Base-by-base conservation (phyloP, 2,113 vertebrate genomes). In the Rhea pennata region DNA sequence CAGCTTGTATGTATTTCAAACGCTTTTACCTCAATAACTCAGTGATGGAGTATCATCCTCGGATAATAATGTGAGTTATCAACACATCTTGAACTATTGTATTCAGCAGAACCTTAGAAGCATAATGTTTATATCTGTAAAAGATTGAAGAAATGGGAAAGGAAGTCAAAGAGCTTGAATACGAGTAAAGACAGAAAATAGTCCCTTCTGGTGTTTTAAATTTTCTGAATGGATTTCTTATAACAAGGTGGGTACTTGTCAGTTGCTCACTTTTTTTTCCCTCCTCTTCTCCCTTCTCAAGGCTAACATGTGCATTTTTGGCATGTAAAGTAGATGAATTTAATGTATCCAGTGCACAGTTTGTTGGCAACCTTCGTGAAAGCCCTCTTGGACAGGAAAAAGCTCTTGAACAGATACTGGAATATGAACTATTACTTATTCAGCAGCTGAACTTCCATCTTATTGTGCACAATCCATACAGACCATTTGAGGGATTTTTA, bases 311-410 rank as follows among this genome's bases (percentile, higher is more conserved):
- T 96, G 98, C 98, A 0, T 99, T 99, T 97, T 97, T 99, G 91
- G 98, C 99, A 50, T 99, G 99, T 94, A 99, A 99, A 98, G 99
- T 99, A 92, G 99, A 99, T 69, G 99, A 99, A 97, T 99, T 99
- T 96, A 99, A 99, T 50, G 99, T 99, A 22, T 99, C 99, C 92
- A 98, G 99, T 95, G 96, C 96, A 54, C 99, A 99, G 90, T 99
- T 99, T 94, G 99, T 99, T 89, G 99, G 98, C 71, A 99, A 99
- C 89, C 98, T 99, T 36, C 98, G 98, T 74, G 99, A 99, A 96
- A 99, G 97, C 27, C 98, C 98, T 21, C 85, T 98, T 6, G 99
- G 98, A 51, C 99, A 99, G 91, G 99, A 99, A 76, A 98, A 98
- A 75, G 96, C 98, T 36, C 97, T 99, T 50, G 99, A 99, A 89